These are phyloP conservation scores for Manduca sexta DNA, from an alignment of 1,140 invertebrate species.

Conservation along the genomic window DNA sequence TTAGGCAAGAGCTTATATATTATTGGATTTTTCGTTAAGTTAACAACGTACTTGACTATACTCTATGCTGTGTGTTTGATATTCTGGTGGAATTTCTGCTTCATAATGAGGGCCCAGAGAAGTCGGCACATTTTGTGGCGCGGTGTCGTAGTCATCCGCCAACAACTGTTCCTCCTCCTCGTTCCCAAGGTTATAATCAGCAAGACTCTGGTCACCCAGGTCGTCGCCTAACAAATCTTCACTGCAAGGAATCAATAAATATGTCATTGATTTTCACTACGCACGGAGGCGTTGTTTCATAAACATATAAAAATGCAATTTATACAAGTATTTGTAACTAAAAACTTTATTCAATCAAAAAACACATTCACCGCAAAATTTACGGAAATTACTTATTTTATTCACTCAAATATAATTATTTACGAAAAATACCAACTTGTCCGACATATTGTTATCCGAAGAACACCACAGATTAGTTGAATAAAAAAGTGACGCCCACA, in stretches of 20 bases:
- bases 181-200: constrained; percentile 64
- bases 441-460: constrained; percentile 69
- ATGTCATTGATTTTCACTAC: constrained; percentile 3
- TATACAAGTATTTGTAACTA: too few species aligned
- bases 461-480: too few species aligned
- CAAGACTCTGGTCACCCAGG: constrained; percentile 63
- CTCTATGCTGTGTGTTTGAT: constrained; percentile 32
- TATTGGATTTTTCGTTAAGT: too few species aligned
- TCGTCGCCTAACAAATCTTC: constrained; percentile 64
- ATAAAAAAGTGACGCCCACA: too few species aligned
- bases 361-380: too few species aligned
- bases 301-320: too few species aligned
- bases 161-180: constrained; percentile 64
- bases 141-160: constrained; percentile 57
- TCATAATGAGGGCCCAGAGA: constrained; percentile 33
- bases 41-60: constrained; percentile 41
- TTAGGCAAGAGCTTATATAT: too few species aligned
- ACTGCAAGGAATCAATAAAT: constrained; percentile 37
- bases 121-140: constrained; percentile 54
- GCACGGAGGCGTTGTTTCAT: too few species aligned
- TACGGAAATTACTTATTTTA: too few species aligned
- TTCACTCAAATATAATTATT: too few species aligned
- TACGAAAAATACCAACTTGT: constrained; percentile 58
- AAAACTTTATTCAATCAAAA: too few species aligned
- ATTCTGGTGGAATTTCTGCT: constrained; percentile 36